phyloP scores from a whole-genome alignment of 1,140 invertebrate genomes.

The Aphelinus atriplicis region DNA sequence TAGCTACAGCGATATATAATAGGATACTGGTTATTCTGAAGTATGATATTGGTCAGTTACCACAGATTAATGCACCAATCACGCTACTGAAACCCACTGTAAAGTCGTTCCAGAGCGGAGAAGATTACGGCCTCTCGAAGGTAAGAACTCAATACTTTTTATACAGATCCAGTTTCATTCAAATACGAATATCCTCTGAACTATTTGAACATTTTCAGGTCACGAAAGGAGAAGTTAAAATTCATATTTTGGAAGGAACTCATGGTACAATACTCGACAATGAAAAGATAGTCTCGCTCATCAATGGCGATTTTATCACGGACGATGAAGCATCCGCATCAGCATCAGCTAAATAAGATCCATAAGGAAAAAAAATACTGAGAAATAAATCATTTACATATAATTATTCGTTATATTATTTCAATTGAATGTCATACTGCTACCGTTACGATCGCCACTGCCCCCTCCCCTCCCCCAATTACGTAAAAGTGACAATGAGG shows the following conservation, averaged over 20 bases:
- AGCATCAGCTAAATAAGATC: no score
- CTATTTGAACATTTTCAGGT: conserved; percentile 42
- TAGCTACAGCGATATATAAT: conserved; percentile 67
- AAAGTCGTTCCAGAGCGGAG: conserved; percentile 63
- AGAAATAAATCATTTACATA: no score
- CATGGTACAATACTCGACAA: conserved; percentile 77
- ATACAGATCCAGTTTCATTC: no score
- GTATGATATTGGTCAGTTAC: conserved; percentile 58
- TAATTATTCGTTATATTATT: no score
- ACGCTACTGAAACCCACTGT: conserved; percentile 71
- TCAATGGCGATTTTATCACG: conserved; percentile 65
- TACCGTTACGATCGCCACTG: no score
- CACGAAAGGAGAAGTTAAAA: conserved; percentile 51
- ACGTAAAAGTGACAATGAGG: no score
- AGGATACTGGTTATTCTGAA: conserved; percentile 67
- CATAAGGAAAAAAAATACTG: no score
- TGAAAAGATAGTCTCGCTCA: conserved; percentile 69
- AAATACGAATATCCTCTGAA: no score
- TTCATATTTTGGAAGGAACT: conserved; percentile 67
- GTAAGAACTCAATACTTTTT: conserved; percentile 44
- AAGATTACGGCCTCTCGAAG: conserved; percentile 73
- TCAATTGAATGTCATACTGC: no score
- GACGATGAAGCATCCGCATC: conserved; percentile 36
- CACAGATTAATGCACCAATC: conserved; percentile 68
- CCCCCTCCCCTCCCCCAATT: no score